Conservation (phyloP, 2,113 vertebrate genomes). For the Tragulus kanchil region DNA sequence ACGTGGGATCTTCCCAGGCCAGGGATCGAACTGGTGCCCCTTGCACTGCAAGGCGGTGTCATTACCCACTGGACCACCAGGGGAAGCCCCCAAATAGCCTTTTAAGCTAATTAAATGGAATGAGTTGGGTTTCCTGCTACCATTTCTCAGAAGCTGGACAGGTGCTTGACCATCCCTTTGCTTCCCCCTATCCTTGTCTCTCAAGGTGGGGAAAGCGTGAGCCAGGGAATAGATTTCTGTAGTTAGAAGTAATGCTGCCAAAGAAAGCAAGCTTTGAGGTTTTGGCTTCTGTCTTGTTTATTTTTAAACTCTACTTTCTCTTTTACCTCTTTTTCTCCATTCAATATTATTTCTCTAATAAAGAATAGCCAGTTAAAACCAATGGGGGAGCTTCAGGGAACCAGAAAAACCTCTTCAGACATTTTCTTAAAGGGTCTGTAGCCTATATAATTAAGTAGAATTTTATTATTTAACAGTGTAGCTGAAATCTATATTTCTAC, state of each 20-base stretch:
- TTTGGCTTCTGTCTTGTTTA: neutral
- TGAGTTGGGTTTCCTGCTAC: neutral
- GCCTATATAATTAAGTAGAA: conserved; percentile 12
- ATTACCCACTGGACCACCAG: too few relatives aligned
- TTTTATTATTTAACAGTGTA: conserved; percentile 53
- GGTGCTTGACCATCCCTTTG: neutral
- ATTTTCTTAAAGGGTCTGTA: neutral
- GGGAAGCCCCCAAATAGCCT: neutral
- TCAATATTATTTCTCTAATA: neutral
- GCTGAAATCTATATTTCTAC: conserved; percentile 6
- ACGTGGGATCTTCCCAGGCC: too few relatives aligned
- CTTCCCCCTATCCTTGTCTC: neutral
- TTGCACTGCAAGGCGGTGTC: too few relatives aligned
- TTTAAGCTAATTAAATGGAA: conserved; percentile 25
- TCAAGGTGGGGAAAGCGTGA: neutral
- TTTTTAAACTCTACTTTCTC: conserved; percentile 29
- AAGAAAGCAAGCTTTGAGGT: neutral
- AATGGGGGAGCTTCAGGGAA: neutral
- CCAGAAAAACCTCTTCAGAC: neutral
- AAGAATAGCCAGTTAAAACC: neutral
- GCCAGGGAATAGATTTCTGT: neutral
- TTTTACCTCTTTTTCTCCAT: neutral
- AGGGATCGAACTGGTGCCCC: too few relatives aligned
- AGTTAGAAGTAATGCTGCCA: neutral
- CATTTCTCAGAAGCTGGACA: neutral